Evolutionary conservation across 2,797 vertebrate species (phyloP), one percentile per base, ranked within the genome.

Genomic region (Miichthys miiuy): DNA sequence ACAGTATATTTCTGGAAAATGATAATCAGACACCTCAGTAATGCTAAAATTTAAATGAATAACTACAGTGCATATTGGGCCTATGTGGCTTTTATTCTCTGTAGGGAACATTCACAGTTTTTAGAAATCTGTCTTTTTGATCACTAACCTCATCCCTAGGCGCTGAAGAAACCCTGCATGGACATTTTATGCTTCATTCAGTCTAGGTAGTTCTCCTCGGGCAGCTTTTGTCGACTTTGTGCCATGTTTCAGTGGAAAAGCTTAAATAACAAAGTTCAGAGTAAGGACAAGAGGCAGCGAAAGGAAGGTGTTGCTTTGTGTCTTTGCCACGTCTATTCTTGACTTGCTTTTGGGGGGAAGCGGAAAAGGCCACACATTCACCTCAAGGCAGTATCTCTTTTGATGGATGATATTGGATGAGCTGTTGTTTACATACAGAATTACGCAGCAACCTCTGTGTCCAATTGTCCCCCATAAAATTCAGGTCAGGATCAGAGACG

Each of bases 201-300:
- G 58, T 48, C 52, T 54, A 5, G 0, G 13, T 65, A 48, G 48
- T 34, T 13, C 12, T 51, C 64, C 51, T 64, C 9, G 0, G 17
- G 82, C 69, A 41, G 55, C 42, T 23, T 61, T 80, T 61, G 58
- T 60, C 23, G 1, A 64, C 64, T 63, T 61, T 68, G 41, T 54
- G 42, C 65, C 58, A 65, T 64, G 63, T 68, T 68, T 64, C 47
- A 55, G 68, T 25, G 25, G 18, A 25, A 17, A 14, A 75, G 38
- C 50, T 71, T 56, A 60, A 60, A 68, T 60, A 48, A 52, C 25
- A 76, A 68, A 54, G 58, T 80, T 77, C 64, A 73, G 14, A 68
- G 63, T 11, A 10, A 27, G 61, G 51, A 75, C 57, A 52, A 61
- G 13, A 63, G 44, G 57, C 62, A 58, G 6, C 7, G 51, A 55